Evolutionary conservation across 2,888 invertebrate species (phyloP).

Genomic region (Netelia melanura): DNA sequence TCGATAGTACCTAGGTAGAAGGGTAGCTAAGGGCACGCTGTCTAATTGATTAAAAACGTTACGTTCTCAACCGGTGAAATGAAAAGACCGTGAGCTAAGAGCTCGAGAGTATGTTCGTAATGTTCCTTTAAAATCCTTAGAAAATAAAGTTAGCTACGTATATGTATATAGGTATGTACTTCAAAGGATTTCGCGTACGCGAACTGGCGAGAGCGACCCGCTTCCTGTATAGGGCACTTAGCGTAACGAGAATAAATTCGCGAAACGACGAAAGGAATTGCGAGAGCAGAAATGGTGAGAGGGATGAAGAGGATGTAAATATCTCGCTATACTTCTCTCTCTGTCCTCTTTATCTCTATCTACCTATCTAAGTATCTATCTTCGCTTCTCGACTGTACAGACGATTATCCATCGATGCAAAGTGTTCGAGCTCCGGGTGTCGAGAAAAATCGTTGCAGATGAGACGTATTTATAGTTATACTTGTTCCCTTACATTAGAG

Average conservation of each 20-base stretch:
- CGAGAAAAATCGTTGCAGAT: constrained; percentile 28
- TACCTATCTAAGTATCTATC: background rate
- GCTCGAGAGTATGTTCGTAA: constrained; percentile 27
- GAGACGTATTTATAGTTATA: constrained; percentile 2
- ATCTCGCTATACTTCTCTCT: background rate
- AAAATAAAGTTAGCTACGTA: constrained; percentile 6
- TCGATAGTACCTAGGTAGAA: background rate
- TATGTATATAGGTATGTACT: constrained; percentile 22
- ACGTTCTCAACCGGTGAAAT: constrained; percentile 12
- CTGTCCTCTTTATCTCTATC: constrained; percentile 9
- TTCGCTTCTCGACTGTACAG: constrained; percentile 27
- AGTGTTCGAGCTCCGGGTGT: constrained; percentile 37
- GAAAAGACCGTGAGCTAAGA: constrained; percentile 13
- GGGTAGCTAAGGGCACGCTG: constrained; percentile 1
- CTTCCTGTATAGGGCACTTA: constrained; percentile 59
- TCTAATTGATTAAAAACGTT: constrained; percentile 57
- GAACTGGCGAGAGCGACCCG: constrained; percentile 27
- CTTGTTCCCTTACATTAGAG: background rate
- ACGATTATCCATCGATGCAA: constrained; percentile 58
- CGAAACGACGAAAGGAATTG: constrained; percentile 52
- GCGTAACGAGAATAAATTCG: constrained; percentile 68
- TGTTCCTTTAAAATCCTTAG: constrained; percentile 37
- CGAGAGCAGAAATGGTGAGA: constrained; percentile 30
- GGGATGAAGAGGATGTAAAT: background rate
- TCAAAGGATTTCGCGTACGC: constrained; percentile 52